Percentiles rank a stretch among this genome's conserved stretches.
These are phyloP conservation scores for Adelognathus sp. DNA, from an alignment of 2,888 invertebrate genomes.

Conservation along the genomic window DNA sequence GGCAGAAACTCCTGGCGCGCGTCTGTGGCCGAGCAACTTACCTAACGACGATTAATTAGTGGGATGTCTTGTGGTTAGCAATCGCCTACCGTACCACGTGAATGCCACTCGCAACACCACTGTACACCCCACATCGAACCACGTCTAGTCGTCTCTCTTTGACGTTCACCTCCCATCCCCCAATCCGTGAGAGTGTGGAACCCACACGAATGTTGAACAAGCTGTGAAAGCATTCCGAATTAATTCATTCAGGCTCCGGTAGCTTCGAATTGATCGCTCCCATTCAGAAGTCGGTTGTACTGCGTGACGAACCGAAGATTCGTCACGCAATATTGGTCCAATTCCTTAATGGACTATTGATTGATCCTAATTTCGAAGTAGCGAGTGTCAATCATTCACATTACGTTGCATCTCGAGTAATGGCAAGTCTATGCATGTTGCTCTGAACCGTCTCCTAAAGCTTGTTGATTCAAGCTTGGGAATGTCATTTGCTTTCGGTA, in stretches of 20 bases:
- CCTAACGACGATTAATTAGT: conserved; percentile 55
- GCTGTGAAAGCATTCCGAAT: background rate
- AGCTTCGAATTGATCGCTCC: background rate
- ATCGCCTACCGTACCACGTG: conserved; percentile 34
- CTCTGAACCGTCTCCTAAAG: too few relatives aligned
- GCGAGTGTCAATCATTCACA: too few relatives aligned
- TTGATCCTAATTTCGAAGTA: too few relatives aligned
- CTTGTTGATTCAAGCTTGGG: too few relatives aligned
- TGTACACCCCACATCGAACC: background rate
- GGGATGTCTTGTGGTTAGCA: conserved; percentile 33
- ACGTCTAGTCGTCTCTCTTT: background rate
- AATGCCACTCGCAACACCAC: conserved; percentile 36
- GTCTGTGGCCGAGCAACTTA: conserved; percentile 46
- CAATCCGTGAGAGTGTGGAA: background rate
- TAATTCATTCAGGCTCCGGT: background rate
- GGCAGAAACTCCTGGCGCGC: conserved; percentile 16
- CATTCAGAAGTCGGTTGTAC: background rate
- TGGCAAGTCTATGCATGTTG: too few relatives aligned
- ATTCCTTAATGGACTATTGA: background rate
- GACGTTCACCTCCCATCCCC: conserved; percentile 1
- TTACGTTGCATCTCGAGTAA: too few relatives aligned
- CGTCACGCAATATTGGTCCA: background rate
- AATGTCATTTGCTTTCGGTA: background rate
- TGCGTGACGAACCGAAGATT: background rate
- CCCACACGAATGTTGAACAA: background rate